These are phyloP conservation scores for Diploptera punctata DNA, from an alignment of 2,888 invertebrate species.

Conservation along the genomic window DNA sequence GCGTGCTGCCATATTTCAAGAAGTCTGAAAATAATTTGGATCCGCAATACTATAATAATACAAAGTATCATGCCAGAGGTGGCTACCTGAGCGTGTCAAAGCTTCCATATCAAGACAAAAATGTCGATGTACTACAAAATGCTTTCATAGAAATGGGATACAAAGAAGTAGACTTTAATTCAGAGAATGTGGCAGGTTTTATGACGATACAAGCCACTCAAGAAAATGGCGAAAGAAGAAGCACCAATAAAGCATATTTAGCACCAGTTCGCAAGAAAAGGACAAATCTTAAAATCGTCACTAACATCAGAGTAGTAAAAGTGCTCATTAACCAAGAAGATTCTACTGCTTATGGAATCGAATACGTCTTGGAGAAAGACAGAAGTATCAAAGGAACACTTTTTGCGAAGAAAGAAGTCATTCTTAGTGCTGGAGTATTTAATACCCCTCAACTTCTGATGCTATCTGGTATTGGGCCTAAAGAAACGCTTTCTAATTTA, in stretches of 20 bases:
- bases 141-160: slow-evolving; percentile 4
- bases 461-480: slow-evolving; percentile 51
- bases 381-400: neutral
- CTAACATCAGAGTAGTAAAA: neutral
- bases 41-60: neutral
- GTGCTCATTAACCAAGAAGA: neutral
- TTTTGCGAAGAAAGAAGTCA: neutral
- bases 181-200: neutral
- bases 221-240: neutral
- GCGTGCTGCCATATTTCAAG: neutral
- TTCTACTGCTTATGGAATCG: neutral
- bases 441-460: slow-evolving; percentile 59
- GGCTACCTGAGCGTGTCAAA: neutral
- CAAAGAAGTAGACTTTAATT: neutral
- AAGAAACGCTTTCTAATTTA: neutral
- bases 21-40: neutral
- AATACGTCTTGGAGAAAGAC: neutral
- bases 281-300: neutral
- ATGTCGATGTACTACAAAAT: neutral
- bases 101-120: slow-evolving; percentile 1
- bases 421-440: neutral
- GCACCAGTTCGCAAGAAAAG: neutral
- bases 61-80: neutral
- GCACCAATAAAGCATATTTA: neutral
- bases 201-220: neutral